These are phyloP conservation scores for Myotis myotis DNA, from an alignment of 2,797 vertebrate genomes.

Conservation along the genomic window DNA sequence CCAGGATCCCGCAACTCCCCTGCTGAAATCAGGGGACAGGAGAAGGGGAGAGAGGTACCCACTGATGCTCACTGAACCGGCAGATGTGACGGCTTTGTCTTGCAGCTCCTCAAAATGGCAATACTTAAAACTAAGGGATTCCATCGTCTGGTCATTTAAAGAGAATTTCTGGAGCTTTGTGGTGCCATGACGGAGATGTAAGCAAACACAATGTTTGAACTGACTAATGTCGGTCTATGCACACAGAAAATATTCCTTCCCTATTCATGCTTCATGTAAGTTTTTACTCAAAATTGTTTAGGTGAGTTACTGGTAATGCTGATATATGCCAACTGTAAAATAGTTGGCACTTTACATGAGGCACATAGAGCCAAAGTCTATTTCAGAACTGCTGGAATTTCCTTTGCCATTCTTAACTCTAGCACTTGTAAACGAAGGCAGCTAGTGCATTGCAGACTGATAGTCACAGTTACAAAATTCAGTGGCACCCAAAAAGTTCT, in stretches of 20 bases:
- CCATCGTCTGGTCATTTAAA: no score
- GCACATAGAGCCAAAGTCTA: accelerated
- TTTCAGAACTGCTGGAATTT: no score
- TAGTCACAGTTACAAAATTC: not conserved
- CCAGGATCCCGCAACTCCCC: not conserved
- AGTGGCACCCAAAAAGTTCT: not conserved
- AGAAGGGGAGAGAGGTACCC: accelerated
- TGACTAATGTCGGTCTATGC: not conserved
- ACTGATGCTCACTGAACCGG: accelerated
- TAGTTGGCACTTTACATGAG: not conserved
- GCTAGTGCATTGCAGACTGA: not conserved
- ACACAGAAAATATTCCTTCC: not conserved
- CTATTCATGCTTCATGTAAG: not conserved
- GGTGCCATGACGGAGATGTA: not conserved
- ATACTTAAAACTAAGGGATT: not conserved
- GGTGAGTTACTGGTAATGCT: not conserved
- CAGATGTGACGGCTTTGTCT: not conserved
- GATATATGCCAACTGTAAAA: not conserved
- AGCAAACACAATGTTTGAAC: not conserved
- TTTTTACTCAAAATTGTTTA: not conserved
- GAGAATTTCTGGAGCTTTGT: not conserved
- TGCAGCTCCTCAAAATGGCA: not conserved
- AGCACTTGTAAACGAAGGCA: not conserved
- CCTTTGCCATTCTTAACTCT: not conserved
- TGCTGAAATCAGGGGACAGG: not conserved